Evolutionary conservation across 1,140 invertebrate species (phyloP).

Genomic region (Eriosoma lanigerum): DNA sequence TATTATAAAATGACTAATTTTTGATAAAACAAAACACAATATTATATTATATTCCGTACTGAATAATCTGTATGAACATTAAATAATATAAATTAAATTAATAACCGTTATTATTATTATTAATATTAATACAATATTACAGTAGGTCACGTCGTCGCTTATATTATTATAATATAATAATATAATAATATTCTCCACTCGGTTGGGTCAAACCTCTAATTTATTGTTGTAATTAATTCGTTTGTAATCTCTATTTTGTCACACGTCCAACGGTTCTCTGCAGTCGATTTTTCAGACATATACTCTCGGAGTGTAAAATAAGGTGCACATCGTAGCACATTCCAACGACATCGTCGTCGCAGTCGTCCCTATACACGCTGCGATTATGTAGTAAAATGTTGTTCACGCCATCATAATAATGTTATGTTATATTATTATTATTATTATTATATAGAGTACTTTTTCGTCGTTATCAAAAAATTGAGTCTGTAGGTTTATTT

Average conservation of each 20-base stretch:
- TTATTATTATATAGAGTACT: too few relatives aligned
- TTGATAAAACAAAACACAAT: too few relatives aligned
- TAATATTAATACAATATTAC: too few relatives aligned
- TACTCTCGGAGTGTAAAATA: background rate
- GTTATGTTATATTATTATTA: too few relatives aligned
- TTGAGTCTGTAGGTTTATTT: background rate
- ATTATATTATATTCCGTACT: too few relatives aligned
- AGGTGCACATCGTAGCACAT: conserved; percentile 11
- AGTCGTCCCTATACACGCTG: background rate
- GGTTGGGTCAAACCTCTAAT: background rate
- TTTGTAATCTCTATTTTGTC: conserved; percentile 12
- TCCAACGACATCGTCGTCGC: background rate
- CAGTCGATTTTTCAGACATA: conserved; percentile 17
- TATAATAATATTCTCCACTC: too few relatives aligned
- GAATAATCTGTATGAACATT: too few relatives aligned
- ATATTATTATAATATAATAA: too few relatives aligned
- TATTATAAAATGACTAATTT: too few relatives aligned
- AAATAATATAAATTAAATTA: too few relatives aligned
- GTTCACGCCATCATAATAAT: background rate
- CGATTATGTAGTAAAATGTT: background rate
- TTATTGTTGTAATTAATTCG: conserved; percentile 7
- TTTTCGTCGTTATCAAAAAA: conserved; percentile 15
- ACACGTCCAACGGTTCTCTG: background rate
- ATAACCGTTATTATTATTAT: too few relatives aligned
- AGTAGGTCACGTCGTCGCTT: too few relatives aligned